Evolutionary conservation across 23 tunicate genomes (phyloP), one percentile per base, ranked within the genome.

Genomic region (Styela plicata): DNA sequence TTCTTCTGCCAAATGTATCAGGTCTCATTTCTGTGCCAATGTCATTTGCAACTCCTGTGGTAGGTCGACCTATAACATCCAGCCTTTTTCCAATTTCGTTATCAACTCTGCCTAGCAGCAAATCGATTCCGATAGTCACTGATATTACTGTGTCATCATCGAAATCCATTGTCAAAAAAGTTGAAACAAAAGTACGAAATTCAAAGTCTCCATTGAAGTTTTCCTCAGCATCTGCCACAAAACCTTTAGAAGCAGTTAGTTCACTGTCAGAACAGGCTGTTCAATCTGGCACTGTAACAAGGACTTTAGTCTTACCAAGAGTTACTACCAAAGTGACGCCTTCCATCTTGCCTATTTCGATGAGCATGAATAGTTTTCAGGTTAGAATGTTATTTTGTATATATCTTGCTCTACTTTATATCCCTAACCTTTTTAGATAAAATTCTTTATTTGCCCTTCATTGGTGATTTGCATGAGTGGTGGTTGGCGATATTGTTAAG

Each of bases 1-100:
- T 90, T 2, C 82, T 91, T 63, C 61, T 91, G 16, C 90, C 97
- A 2, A 89, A 89, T 64, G 24, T 84, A 0, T 66, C 84, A 23
- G 34, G 84, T 28, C 84, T 87, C 19, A 69, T 75, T 20, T 20
- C 96, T 22, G 66, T 89, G 68, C 53, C 92, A 24, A 89, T 90
- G 24, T 88, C 90, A 32, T 65, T 77, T 2, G 94, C 83, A 19
- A 68, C 88, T 0, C 90, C 88, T 19, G 57, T 90, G 25, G 82
- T 84, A 1, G 89, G 80, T 27, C 88, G 86, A 1, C 66, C 89
- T 18, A 13, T 71, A 18, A 2, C 96, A 2, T 80, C 82, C 33
- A 71, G 87, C 0, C 31, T 81, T 24, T 79, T 83, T 3, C 53
- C 81, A 2, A 63, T 73, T 26, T 57, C 87, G 13, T 7, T 44